phyloP scores from a whole-genome alignment of 1,140 invertebrate genomes.

The Rhyacophila brunnea region DNA sequence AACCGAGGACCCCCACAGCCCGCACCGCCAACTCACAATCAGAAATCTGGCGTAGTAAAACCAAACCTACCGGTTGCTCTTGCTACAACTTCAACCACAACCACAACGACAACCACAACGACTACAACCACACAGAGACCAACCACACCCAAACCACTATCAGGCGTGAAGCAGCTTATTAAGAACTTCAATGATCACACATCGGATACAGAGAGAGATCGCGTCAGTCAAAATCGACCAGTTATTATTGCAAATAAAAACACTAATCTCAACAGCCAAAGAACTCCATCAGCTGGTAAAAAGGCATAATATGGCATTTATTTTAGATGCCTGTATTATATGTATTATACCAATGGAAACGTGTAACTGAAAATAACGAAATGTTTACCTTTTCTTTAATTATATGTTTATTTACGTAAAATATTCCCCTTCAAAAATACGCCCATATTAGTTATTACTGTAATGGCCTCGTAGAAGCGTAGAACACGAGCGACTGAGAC shows the following conservation, averaged over 20 bases:
- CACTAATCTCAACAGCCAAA: background rate
- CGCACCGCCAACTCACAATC: background rate
- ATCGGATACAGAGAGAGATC: constrained; percentile 11
- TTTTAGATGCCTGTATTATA: no score
- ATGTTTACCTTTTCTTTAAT: no score
- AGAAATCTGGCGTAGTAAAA: background rate
- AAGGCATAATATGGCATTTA: no score
- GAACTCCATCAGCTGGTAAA: background rate
- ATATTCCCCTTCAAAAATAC: no score
- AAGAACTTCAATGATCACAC: constrained; percentile 21
- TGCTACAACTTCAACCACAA: no score
- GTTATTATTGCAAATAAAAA: background rate
- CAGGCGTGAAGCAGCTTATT: constrained; percentile 16
- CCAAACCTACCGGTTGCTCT: background rate
- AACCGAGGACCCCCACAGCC: constrained; percentile 14
- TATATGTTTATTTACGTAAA: no score
- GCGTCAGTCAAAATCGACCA: background rate
- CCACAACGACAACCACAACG: constrained; percentile 1
- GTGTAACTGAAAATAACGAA: no score
- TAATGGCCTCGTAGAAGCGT: no score
- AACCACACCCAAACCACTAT: constrained; percentile 14
- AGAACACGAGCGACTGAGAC: no score
- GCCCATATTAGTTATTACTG: no score
- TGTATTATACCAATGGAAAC: no score
- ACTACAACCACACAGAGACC: constrained; percentile 4